phyloP scores from a whole-genome alignment of 2,797 vertebrate genomes.

The Liparis tanakae region DNA sequence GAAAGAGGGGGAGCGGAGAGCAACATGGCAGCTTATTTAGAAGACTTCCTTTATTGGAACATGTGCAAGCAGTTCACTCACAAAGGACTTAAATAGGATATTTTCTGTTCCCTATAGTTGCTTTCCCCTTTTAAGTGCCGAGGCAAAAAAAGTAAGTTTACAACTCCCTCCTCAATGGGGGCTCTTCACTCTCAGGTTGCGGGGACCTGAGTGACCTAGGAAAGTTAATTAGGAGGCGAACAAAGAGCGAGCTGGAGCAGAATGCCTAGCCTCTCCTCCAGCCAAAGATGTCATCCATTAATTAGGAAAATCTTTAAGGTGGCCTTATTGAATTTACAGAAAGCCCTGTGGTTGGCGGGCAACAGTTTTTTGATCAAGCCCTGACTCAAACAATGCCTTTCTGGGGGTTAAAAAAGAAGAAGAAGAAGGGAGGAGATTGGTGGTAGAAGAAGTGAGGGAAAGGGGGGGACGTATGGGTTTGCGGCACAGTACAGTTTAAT shows the following conservation, averaged over 20 bases:
- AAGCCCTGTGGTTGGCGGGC: slow-evolving; percentile 95
- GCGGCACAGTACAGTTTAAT: slow-evolving; percentile 92
- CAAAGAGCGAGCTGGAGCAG: slow-evolving; percentile 99
- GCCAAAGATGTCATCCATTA: slow-evolving; percentile 99
- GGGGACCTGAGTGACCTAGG: slow-evolving; percentile 99
- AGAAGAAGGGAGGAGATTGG: slow-evolving; percentile 84
- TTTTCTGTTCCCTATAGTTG: slow-evolving; percentile 98
- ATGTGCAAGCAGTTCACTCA: slow-evolving; percentile 93
- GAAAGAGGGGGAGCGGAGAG: slow-evolving; percentile 78
- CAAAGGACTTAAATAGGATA: slow-evolving; percentile 99
- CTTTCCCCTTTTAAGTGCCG: slow-evolving; percentile 98
- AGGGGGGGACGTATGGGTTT: slow-evolving; percentile 85
- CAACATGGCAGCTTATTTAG: slow-evolving; percentile 90
- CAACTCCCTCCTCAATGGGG: slow-evolving; percentile 96
- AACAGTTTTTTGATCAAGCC: slow-evolving; percentile 99
- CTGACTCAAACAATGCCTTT: slow-evolving; percentile 90
- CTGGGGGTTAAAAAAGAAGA: slow-evolving; percentile 86
- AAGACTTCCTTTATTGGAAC: slow-evolving; percentile 92
- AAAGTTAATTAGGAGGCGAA: slow-evolving; percentile 99
- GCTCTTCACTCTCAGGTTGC: slow-evolving; percentile 99
- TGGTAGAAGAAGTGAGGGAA: slow-evolving; percentile 67
- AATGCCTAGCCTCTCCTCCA: slow-evolving; percentile 99
- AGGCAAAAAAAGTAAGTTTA: slow-evolving; percentile 99
- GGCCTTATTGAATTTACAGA: slow-evolving; percentile 99
- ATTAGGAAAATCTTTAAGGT: slow-evolving; percentile 99